Conservation (phyloP, 2,888 invertebrate species). For the Bibio marci region DNA sequence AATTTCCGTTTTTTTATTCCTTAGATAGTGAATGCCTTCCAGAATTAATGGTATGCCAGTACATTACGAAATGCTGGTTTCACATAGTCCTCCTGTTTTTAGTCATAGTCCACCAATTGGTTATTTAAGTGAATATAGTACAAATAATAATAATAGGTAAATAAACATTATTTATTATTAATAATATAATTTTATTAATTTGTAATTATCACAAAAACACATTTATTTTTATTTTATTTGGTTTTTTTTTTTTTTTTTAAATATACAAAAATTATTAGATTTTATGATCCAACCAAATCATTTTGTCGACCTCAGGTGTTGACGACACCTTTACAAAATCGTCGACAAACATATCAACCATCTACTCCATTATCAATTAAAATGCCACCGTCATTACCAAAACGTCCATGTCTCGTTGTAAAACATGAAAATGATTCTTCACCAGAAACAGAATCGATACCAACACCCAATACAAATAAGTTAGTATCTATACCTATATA, state of each 20-base stretch:
- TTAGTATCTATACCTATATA: background rate
- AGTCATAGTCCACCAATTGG: conserved; percentile 51
- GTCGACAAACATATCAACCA: conserved; percentile 12
- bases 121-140: conserved; percentile 41
- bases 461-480: conserved; percentile 1
- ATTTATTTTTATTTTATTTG: too few relatives aligned
- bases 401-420: conserved; percentile 34
- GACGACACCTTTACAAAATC: conserved; percentile 17
- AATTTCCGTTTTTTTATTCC: too few relatives aligned
- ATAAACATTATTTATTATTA: background rate
- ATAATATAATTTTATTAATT: background rate
- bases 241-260: background rate
- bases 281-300: conserved; percentile 22
- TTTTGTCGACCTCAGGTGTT: conserved; percentile 27
- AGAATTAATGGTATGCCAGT: conserved; percentile 9
- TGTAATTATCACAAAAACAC: background rate
- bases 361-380: conserved; percentile 17
- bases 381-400: conserved; percentile 28
- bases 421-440: conserved; percentile 18
- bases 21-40: conserved; percentile 1
- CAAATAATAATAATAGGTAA: conserved; percentile 14
- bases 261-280: conserved; percentile 13
- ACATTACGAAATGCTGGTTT: conserved; percentile 40
- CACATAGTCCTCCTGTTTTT: conserved; percentile 51
- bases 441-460: too few relatives aligned